Evolutionary conservation across 2,797 vertebrate genomes (phyloP).

Genomic region (Notolepis coatsorum): DNA sequence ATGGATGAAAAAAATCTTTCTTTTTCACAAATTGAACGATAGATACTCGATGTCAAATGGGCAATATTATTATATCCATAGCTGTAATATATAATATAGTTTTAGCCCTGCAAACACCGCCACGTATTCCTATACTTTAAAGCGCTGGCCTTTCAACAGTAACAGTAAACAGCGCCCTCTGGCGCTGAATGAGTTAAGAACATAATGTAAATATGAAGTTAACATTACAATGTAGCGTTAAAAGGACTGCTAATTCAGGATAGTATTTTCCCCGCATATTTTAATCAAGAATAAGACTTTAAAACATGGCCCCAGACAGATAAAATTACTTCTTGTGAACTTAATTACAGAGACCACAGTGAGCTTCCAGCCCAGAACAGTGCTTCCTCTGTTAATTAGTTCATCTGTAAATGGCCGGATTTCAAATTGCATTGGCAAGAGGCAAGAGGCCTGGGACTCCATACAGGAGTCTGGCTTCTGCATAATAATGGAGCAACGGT

Average conservation of each 20-base stretch:
- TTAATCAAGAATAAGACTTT: conserved; percentile 37
- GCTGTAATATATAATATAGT: no score
- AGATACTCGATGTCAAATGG: no score
- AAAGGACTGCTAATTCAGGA: conserved; percentile 1
- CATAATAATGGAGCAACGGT: conserved; percentile 36
- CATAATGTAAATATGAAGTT: no score
- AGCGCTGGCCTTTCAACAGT: no score
- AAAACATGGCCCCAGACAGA: conserved; percentile 41
- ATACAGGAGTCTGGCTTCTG: conserved; percentile 34
- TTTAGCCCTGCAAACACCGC: no score
- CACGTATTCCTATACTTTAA: no score
- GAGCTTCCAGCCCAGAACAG: conserved; percentile 43
- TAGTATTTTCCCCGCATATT: conserved; percentile 1
- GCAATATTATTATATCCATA: no score
- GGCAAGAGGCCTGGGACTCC: conserved; percentile 37
- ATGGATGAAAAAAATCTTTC: no score
- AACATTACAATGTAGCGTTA: no score
- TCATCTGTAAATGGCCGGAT: conserved; percentile 59
- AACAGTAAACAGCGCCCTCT: no score
- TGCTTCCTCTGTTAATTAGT: conserved; percentile 61
- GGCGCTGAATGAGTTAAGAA: no score
- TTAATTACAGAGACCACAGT: conserved; percentile 56
- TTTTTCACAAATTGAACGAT: no score
- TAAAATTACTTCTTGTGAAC: conserved; percentile 57
- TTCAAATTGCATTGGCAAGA: conserved; percentile 53